Evolutionary conservation across 2,888 invertebrate species (phyloP), one percentile per base, ranked within the genome.

Genomic region (Endotricha flammealis): DNA sequence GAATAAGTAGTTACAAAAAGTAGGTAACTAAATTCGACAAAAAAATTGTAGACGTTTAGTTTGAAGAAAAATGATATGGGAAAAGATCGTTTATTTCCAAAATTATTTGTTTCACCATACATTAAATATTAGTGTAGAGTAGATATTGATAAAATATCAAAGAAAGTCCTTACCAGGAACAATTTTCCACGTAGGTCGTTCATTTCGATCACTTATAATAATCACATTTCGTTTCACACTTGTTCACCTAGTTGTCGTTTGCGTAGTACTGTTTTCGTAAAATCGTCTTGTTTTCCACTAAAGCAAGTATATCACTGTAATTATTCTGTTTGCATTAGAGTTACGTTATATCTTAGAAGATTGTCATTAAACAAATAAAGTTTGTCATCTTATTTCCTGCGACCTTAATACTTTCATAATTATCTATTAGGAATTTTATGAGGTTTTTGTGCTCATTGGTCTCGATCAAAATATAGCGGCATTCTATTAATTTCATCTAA

Each of bases 351-450:
- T 71, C 42, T 50, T 32, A 73, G 78, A 81, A 80, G 64, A 53
- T 46, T 59, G 76, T 75, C 74, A 58, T 49, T 64, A 65, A 49
- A 50, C 59, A 83, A 86, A 85, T 73, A 83, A 42, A 43, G 58
- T 64, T 10, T 79, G 78, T 80, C 71, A 73, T 55, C 63, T 57
- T 64, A 69, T 80, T 81, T 83, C 81, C 82, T 77, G 64, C 61
- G 63, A 53, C 52, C 51, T 63, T 45, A 44, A 46, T 48, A 38
- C 33, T 44, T 37, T 36, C 35, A 45, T 6, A 29, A 30, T 25
- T 33, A 36, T 32, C 8, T 34, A 30, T 13, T 35, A 25, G 16
- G 16, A 25, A 16, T 16, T 10, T 16, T 11, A 14, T 23, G 10
- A 32, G 24, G 23, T 11, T 16, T 25, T 16, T 25, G 32, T 14